Percentiles rank a stretch among this genome's conserved stretches.
These are phyloP conservation scores for Alcedo quadribrachys DNA, from an alignment of 2,797 vertebrate genomes.

Conservation along the genomic window DNA sequence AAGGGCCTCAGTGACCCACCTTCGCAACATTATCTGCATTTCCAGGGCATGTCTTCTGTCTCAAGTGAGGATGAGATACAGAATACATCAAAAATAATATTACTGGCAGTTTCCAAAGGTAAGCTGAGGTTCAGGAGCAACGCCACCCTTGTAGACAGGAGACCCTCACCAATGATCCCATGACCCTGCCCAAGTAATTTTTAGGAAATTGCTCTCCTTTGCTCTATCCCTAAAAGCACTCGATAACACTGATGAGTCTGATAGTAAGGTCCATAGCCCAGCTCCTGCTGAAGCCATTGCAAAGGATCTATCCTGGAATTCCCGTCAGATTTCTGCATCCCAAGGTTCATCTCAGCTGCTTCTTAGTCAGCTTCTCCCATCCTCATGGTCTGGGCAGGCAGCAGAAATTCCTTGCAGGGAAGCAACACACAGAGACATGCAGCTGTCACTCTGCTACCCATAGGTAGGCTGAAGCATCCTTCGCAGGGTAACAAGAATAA, in stretches of 20 bases:
- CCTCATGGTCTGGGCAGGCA: neutral
- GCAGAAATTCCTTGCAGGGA: neutral
- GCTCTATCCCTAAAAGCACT: neutral
- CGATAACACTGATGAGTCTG: neutral
- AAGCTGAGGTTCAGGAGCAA: neutral
- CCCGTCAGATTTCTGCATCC: neutral
- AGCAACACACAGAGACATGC: rapidly evolving
- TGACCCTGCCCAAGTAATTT: neutral
- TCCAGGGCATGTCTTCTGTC: neutral
- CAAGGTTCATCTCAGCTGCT: neutral
- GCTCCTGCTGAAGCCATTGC: neutral
- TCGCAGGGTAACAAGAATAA: neutral
- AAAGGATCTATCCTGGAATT: neutral
- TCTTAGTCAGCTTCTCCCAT: neutral
- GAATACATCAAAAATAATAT: neutral
- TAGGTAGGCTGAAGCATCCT: neutral
- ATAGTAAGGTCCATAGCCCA: neutral
- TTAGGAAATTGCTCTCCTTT: neutral
- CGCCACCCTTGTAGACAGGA: neutral
- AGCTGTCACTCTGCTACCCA: rapidly evolving
- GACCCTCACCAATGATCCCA: neutral
- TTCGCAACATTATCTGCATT: neutral
- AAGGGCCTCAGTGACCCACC: neutral
- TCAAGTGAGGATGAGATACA: neutral
- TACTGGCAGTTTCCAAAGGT: neutral